phyloP scores from a whole-genome alignment of 1,140 invertebrate species.

The Drosophila sulfurigaster region DNA sequence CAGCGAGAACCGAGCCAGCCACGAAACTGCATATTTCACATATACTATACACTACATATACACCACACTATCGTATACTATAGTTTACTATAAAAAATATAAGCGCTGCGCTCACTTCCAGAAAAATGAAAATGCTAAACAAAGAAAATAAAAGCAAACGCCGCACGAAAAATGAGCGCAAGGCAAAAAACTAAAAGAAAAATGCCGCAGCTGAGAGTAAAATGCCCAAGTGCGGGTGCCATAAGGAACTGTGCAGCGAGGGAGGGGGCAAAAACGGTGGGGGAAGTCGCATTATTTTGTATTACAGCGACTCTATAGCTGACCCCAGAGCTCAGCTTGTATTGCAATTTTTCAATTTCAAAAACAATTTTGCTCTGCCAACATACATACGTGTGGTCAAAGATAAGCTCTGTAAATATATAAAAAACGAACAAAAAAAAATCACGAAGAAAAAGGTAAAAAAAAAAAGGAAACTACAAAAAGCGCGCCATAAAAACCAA shows the following conservation, averaged over 20 bases:
- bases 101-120: conserved; percentile 43
- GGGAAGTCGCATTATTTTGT: conserved; percentile 72
- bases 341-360: conserved; percentile 83
- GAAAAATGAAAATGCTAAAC: conserved; percentile 76
- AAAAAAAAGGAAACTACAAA: conserved; percentile 34
- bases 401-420: conserved; percentile 80
- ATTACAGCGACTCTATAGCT: conserved; percentile 67
- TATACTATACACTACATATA: conserved; percentile 25
- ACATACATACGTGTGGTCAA: conserved; percentile 83
- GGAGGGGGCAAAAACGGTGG: not conserved
- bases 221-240: not conserved
- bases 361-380: conserved; percentile 82
- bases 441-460: conserved; percentile 20
- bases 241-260: not conserved
- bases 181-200: conserved; percentile 69
- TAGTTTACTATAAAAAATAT: conserved; percentile 42
- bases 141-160: conserved; percentile 75
- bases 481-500: conserved; percentile 65
- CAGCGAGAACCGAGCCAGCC: conserved; percentile 5
- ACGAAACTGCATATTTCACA: conserved; percentile 69
- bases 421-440: conserved; percentile 36
- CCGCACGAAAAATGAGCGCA: conserved; percentile 66
- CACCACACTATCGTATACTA: conserved; percentile 18
- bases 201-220: conserved; percentile 54
- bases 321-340: conserved; percentile 68